Percentiles rank a stretch among this genome's conserved stretches.
Evolutionary conservation across 2,888 invertebrate species (phyloP).

Genomic region (Drosophila melanocephala): DNA sequence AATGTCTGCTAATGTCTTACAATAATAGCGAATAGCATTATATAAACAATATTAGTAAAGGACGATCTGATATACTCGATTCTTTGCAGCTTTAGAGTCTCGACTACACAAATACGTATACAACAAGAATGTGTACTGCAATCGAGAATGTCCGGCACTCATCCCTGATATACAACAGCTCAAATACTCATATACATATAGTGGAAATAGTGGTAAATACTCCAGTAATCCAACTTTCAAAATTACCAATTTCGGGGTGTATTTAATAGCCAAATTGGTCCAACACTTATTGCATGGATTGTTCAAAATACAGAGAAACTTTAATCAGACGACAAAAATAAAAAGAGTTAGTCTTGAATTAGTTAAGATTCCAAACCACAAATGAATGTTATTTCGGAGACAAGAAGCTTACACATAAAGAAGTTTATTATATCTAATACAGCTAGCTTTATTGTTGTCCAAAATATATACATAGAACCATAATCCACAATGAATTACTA

Average conservation of each 20-base stretch:
- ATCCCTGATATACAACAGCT: not conserved
- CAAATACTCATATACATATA: not conserved
- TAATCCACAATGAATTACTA: not conserved
- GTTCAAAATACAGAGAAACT: not conserved
- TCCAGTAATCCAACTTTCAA: not conserved
- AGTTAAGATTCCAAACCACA: not conserved
- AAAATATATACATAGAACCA: too few relatives aligned
- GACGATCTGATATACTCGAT: constrained; percentile 17
- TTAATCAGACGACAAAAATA: not conserved
- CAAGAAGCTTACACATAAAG: not conserved
- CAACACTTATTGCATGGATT: not conserved
- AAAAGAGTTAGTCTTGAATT: not conserved
- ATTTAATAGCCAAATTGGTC: not conserved
- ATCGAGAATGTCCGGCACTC: not conserved
- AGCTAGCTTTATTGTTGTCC: not conserved
- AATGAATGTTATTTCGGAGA: not conserved
- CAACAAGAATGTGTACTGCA: not conserved
- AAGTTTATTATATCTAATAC: not conserved
- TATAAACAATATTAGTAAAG: constrained; percentile 1
- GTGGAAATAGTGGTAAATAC: not conserved
- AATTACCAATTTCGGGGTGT: not conserved
- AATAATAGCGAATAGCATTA: constrained; percentile 28
- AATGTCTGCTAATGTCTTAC: constrained; percentile 50
- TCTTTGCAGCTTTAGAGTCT: not conserved
- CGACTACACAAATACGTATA: not conserved